A percentile compares a stretch with the other conserved stretches of the same genome.
These are phyloP conservation scores for Rhynchotus rufescens DNA, from an alignment of 2,797 vertebrate genomes.

Conservation along the genomic window DNA sequence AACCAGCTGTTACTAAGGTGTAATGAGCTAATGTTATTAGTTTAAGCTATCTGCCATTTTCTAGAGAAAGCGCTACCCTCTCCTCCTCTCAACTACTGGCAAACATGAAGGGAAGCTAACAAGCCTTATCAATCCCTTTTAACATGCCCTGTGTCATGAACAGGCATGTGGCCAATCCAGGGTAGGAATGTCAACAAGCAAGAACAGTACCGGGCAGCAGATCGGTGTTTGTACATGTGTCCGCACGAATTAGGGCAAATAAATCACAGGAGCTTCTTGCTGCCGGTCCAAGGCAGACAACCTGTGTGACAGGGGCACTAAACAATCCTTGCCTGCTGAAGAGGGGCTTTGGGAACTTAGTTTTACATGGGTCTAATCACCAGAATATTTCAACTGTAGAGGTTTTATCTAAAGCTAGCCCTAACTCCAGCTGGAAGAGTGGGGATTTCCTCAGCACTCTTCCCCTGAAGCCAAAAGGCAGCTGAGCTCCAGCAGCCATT, in stretches of 20 bases:
- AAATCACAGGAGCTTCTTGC: background rate
- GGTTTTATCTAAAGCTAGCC: background rate
- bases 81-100: background rate
- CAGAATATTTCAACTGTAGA: background rate
- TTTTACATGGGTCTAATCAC: background rate
- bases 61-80: background rate
- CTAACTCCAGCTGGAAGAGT: background rate
- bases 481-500: background rate
- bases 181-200: background rate
- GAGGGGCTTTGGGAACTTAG: background rate
- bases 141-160: background rate
- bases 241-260: background rate
- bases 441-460: background rate
- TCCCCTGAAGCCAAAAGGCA: background rate
- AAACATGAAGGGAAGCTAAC: background rate
- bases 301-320: background rate
- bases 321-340: background rate
- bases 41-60: background rate
- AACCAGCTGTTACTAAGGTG: background rate
- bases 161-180: background rate
- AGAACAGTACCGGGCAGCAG: background rate
- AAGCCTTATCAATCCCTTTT: background rate
- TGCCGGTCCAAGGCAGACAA: background rate
- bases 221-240: accelerated
- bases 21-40: background rate